Conservation (phyloP, 2,888 invertebrate species). For the Drosophila robusta region DNA sequence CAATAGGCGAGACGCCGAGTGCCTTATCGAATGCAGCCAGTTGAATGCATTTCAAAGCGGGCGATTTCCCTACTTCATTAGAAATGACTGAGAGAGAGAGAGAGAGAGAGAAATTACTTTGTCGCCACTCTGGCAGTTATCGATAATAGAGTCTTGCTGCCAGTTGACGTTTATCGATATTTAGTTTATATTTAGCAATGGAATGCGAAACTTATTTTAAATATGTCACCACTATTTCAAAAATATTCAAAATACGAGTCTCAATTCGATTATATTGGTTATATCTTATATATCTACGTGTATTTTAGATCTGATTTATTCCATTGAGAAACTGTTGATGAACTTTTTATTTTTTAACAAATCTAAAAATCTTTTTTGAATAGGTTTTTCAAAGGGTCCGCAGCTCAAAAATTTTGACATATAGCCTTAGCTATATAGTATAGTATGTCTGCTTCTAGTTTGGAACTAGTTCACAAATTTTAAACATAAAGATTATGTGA, state of each 20-base stretch:
- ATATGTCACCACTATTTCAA: no score
- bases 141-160: conserved; percentile 1
- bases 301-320: no score
- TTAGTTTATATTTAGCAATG: not conserved
- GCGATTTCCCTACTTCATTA: conserved; percentile 27
- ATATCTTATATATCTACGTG: no score
- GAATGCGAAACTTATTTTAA: no score
- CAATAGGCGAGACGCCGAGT: conserved; percentile 23
- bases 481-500: not conserved
- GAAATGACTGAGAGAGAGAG: not conserved
- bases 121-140: not conserved
- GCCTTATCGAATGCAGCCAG: conserved; percentile 37
- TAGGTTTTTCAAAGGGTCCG: no score
- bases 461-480: not conserved
- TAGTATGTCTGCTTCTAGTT: not conserved
- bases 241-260: no score
- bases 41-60: conserved; percentile 38
- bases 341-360: no score
- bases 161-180: conserved; percentile 6
- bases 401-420: no score
- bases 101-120: not conserved
- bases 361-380: no score
- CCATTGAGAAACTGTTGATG: no score
- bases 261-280: no score
- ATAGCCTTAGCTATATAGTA: no score